These are phyloP conservation scores for Nemopilema nomurai DNA, from an alignment of 30 jellyfish, hydroid and myxozoan genomes.

Conservation along the genomic window DNA sequence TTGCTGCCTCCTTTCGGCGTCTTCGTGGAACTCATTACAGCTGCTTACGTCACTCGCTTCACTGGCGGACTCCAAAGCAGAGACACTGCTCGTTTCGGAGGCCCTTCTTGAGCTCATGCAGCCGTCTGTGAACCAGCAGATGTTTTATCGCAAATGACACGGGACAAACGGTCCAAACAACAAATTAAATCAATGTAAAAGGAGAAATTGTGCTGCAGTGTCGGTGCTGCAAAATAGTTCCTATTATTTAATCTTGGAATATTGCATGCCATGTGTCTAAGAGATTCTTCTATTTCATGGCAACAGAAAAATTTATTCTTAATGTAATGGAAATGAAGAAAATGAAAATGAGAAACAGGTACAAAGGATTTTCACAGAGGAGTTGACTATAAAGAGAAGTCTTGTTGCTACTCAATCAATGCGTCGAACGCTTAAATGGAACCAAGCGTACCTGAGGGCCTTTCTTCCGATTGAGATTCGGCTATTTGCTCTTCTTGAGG, in stretches of 20 bases:
- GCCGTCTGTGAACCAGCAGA: too few relatives aligned
- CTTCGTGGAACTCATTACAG: conserved; percentile 44
- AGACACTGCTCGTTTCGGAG: neutral
- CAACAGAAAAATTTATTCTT: too few relatives aligned
- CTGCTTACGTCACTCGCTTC: conserved; percentile 53
- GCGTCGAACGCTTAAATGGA: neutral
- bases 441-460: neutral
- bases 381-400: too few relatives aligned
- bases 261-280: too few relatives aligned
- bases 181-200: neutral
- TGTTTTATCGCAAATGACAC: too few relatives aligned
- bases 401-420: too few relatives aligned
- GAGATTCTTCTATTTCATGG: too few relatives aligned
- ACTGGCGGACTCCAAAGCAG: conserved; percentile 39
- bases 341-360: too few relatives aligned
- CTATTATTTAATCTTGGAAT: neutral
- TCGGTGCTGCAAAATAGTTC: neutral
- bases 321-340: too few relatives aligned
- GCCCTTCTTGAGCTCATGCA: neutral
- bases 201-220: neutral
- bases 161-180: neutral
- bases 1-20: conserved; percentile 43
- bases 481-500: neutral
- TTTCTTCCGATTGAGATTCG: neutral
- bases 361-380: too few relatives aligned